phyloP scores from a whole-genome alignment of 2,888 invertebrate genomes.

The Acrobasis suavella region DNA sequence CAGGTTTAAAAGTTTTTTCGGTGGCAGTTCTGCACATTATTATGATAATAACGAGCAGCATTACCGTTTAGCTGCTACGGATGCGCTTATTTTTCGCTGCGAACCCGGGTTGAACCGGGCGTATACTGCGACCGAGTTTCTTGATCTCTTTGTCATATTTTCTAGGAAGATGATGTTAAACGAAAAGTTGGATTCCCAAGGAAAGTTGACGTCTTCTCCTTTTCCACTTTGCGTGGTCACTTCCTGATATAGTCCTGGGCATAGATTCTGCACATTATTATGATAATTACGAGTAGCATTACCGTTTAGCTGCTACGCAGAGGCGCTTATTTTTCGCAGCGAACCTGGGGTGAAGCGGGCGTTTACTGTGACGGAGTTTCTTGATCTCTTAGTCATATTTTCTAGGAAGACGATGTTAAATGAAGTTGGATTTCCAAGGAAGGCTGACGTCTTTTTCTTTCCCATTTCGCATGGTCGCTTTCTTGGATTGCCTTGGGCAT shows the following conservation, averaged over 20 bases:
- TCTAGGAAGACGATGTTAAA: neutral
- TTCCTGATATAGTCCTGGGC: too few species aligned
- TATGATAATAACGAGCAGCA: conserved; percentile 71
- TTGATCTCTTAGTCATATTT: conserved; percentile 12
- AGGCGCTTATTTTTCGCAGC: conserved; percentile 69
- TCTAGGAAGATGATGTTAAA: neutral
- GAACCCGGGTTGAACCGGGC: conserved; percentile 50
- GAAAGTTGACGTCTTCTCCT: too few species aligned
- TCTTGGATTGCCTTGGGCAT: too few species aligned
- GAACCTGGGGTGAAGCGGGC: conserved; percentile 50
- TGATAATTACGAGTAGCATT: conserved; percentile 54
- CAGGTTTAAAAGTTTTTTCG: conserved; percentile 50
- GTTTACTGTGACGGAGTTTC: conserved; percentile 39
- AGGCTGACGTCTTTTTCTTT: too few species aligned
- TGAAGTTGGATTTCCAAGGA: too few species aligned
- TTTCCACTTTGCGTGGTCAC: too few species aligned
- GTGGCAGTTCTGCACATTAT: conserved; percentile 60
- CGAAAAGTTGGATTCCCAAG: too few species aligned
- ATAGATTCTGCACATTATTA: conserved; percentile 62
- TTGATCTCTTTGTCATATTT: conserved; percentile 13
- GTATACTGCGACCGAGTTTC: conserved; percentile 39
- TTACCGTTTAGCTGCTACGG: conserved; percentile 68
- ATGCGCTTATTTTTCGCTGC: conserved; percentile 69
- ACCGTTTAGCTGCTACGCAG: conserved; percentile 66
- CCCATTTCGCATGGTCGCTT: too few species aligned